A percentile compares a stretch with the other conserved stretches of the same genome.
Conservation (phyloP, 1,140 invertebrate species). For the Zaprionus lachaisei region DNA sequence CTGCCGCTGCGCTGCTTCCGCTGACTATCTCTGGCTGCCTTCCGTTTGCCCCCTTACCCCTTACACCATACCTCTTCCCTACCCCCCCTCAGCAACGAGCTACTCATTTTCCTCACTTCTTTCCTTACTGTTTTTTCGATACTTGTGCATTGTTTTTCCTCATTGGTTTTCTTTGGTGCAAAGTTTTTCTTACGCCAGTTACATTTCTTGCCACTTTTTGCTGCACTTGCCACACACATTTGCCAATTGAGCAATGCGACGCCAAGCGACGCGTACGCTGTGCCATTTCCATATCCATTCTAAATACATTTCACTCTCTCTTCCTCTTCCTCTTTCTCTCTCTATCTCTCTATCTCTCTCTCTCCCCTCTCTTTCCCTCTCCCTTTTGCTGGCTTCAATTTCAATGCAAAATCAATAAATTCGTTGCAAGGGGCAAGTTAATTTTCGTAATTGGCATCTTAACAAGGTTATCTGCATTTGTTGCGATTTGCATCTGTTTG, state of each 20-base stretch:
- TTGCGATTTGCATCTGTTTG: constrained; percentile 64
- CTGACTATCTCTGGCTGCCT: constrained; percentile 32
- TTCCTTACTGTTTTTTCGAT: neutral
- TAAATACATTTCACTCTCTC: neutral
- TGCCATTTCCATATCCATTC: constrained; percentile 15
- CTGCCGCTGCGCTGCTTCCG: constrained; percentile 58
- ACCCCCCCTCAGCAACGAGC: neutral
- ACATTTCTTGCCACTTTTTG: constrained; percentile 53
- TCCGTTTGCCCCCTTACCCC: constrained; percentile 10
- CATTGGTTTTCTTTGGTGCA: constrained; percentile 62
- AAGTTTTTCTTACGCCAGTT: constrained; percentile 67
- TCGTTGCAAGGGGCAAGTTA: constrained; percentile 68
- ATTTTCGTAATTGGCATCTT: constrained; percentile 82
- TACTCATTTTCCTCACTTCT: constrained; percentile 3
- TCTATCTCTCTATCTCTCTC: constrained; percentile 3
- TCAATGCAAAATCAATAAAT: constrained; percentile 77
- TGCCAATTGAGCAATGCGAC: constrained; percentile 70
- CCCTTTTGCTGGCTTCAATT: constrained; percentile 40
- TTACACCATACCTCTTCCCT: constrained; percentile 1
- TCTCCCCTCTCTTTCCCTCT: neutral
- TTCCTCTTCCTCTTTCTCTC: neutral
- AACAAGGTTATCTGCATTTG: constrained; percentile 80
- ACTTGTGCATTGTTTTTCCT: constrained; percentile 35
- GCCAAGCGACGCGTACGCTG: constrained; percentile 28
- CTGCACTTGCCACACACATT: constrained; percentile 55